Conservation (phyloP, 2,888 invertebrate genomes). For the Andrena haemorrhoa region DNA sequence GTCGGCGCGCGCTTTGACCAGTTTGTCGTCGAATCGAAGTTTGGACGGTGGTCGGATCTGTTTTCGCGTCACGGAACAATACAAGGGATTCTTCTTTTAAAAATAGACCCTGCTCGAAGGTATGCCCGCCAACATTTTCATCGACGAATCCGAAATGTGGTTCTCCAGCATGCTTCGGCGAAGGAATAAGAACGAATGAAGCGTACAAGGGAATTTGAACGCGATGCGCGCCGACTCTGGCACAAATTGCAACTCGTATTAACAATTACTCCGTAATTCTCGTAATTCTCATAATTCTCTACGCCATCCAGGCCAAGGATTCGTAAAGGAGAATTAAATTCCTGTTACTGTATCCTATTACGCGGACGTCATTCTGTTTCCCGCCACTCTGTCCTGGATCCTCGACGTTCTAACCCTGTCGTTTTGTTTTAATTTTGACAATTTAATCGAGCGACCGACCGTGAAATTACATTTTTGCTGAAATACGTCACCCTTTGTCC, state of each 20-base stretch:
- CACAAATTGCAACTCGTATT: constrained; percentile 66
- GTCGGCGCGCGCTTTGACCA: background rate
- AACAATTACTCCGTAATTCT: constrained; percentile 69
- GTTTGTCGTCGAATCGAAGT: constrained; percentile 22
- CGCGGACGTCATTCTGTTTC: constrained; percentile 40
- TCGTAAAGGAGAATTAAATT: constrained; percentile 68
- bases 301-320: constrained; percentile 43
- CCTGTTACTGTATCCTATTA: constrained; percentile 52
- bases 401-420: constrained; percentile 24
- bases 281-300: background rate
- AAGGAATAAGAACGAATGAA: constrained; percentile 47
- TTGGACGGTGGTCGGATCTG: constrained; percentile 7
- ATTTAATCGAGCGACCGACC: constrained; percentile 35
- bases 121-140: background rate
- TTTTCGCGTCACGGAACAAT: constrained; percentile 9
- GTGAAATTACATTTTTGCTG: constrained; percentile 43
- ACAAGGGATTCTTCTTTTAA: background rate
- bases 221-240: constrained; percentile 15
- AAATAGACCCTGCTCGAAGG: constrained; percentile 15
- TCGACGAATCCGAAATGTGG: background rate
- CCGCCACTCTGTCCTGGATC: constrained; percentile 21
- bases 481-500: constrained; percentile 19
- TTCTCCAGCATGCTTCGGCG: background rate
- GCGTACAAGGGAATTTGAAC: constrained; percentile 50
- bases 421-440: constrained; percentile 57